phyloP scores from a whole-genome alignment of 1,140 invertebrate genomes.

The Teleogryllus occipitalis region DNA sequence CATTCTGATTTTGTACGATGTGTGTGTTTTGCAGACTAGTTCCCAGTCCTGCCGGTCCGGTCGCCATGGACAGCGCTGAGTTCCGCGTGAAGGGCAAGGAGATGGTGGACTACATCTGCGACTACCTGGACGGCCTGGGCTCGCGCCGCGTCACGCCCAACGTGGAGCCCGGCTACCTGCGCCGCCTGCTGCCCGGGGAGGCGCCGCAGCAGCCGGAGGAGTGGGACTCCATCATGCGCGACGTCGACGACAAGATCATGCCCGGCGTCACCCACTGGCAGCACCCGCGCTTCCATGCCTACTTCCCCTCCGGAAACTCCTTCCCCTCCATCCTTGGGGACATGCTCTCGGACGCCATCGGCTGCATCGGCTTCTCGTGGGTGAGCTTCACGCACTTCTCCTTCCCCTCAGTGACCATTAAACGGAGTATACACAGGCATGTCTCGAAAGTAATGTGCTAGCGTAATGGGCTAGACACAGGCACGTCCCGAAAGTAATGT shows the following conservation, averaged over 20 bases:
- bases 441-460: too few species aligned
- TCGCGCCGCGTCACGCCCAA: slow-evolving; percentile 77
- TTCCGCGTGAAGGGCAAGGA: slow-evolving; percentile 85
- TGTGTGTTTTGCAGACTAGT: too few species aligned
- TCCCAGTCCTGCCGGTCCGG: too few species aligned
- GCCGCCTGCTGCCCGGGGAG: slow-evolving; percentile 67
- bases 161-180: slow-evolving; percentile 87
- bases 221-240: slow-evolving; percentile 88
- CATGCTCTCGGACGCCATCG: slow-evolving; percentile 91
- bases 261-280: slow-evolving; percentile 98
- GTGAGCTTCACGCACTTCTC: slow-evolving; percentile 42
- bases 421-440: too few species aligned
- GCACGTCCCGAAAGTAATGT: too few species aligned
- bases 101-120: slow-evolving; percentile 97
- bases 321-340: slow-evolving; percentile 97
- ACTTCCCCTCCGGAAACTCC: slow-evolving; percentile 96
- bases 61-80: slow-evolving; percentile 58
- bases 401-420: too few species aligned
- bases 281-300: slow-evolving; percentile 97
- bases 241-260: slow-evolving; percentile 95
- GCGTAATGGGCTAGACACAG: too few species aligned
- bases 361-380: slow-evolving; percentile 98
- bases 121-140: slow-evolving; percentile 82
- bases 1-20: too few species aligned
- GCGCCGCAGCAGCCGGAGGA: slow-evolving; percentile 78